A percentile compares a stretch with the other conserved stretches of the same genome.
These are phyloP conservation scores for Druon quercuslanigerum DNA, from an alignment of 1,140 invertebrate species.

Conservation along the genomic window DNA sequence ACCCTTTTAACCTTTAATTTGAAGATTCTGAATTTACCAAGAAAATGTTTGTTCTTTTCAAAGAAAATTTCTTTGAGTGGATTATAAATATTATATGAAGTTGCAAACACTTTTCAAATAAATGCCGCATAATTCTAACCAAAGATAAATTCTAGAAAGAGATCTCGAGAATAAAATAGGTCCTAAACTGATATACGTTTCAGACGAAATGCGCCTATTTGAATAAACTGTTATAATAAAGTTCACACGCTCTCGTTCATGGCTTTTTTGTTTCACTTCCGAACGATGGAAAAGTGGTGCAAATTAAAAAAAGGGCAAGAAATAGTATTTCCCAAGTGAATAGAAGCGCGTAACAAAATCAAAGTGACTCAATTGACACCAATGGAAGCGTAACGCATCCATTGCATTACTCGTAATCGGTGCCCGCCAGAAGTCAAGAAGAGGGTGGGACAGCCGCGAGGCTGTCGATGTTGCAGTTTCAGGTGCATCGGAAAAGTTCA, in stretches of 20 bases:
- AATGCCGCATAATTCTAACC: too few species aligned
- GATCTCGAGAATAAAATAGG: too few species aligned
- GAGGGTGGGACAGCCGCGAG: slow-evolving; percentile 23
- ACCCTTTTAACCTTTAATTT: too few species aligned
- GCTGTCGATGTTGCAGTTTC: slow-evolving; percentile 4
- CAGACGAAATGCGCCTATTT: neutral
- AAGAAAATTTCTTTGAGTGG: too few species aligned
- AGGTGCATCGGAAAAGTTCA: slow-evolving; percentile 48
- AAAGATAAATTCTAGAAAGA: too few species aligned
- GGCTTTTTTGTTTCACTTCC: neutral
- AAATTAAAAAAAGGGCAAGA: slow-evolving; percentile 34
- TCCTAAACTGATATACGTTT: neutral
- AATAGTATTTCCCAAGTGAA: slow-evolving; percentile 21
- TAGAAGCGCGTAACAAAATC: slow-evolving; percentile 44
- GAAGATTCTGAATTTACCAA: too few species aligned
- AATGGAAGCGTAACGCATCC: slow-evolving; percentile 37
- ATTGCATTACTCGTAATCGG: slow-evolving; percentile 17
- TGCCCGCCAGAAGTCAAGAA: neutral
- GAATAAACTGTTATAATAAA: neutral
- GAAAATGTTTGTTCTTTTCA: too few species aligned
- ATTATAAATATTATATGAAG: too few species aligned
- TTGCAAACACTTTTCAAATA: too few species aligned
- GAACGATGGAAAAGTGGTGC: neutral
- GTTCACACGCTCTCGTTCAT: neutral
- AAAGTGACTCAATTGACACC: slow-evolving; percentile 54